Conservation (phyloP, 2,888 invertebrate genomes). For the Lepidonotus clava region DNA sequence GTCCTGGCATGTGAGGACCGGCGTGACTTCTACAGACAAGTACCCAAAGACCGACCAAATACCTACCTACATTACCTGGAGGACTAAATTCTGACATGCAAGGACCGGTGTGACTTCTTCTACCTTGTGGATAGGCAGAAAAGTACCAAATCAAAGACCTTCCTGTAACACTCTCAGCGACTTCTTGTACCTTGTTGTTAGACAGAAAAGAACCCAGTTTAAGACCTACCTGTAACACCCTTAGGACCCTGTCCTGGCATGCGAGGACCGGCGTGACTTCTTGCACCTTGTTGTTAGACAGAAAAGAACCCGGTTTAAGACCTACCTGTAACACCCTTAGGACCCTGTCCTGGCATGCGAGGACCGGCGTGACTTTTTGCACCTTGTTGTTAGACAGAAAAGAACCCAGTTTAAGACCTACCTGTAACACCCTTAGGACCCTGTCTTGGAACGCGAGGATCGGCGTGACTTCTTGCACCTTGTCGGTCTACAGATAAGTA, state of each 20-base stretch:
- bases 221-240: constrained; percentile 86
- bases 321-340: constrained; percentile 87
- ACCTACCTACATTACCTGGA: too few species aligned
- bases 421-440: constrained; percentile 87
- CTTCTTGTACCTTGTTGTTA: constrained; percentile 74
- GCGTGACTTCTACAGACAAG: too few species aligned
- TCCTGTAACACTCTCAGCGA: constrained; percentile 86
- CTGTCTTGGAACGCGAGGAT: constrained; percentile 91
- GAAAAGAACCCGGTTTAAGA: too few species aligned
- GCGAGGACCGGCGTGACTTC: constrained; percentile 86
- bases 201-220: too few species aligned
- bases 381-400: constrained; percentile 82
- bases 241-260: constrained; percentile 90
- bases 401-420: too few species aligned
- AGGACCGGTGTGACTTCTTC: too few species aligned
- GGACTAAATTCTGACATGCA: too few species aligned
- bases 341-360: constrained; percentile 91
- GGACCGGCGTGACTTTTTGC: constrained; percentile 83
- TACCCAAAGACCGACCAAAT: too few species aligned
- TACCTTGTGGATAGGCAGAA: too few species aligned
- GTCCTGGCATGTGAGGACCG: constrained; percentile 91
- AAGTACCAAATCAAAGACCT: too few species aligned
- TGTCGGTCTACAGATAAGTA: constrained; percentile 84
- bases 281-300: constrained; percentile 81
- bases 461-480: constrained; percentile 81